Conservation (phyloP, 2,113 vertebrate species). For the Mesembrinibis cayennensis region DNA sequence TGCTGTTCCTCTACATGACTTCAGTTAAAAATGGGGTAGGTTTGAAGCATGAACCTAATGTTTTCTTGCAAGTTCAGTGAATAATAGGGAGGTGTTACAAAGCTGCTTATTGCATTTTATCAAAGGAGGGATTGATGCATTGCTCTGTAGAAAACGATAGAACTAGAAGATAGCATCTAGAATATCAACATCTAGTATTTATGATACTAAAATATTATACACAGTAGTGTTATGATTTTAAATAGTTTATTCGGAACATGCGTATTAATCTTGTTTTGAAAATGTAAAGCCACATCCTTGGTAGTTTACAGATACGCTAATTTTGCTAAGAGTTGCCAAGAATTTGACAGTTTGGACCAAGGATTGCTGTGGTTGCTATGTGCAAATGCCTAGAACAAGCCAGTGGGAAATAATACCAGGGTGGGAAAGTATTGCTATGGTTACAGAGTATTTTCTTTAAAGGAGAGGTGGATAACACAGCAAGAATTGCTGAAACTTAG, state of each 20-base stretch:
- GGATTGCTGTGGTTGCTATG: constrained; percentile 63
- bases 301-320: constrained; percentile 31
- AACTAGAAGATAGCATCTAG: not conserved
- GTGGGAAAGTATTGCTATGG: constrained; percentile 70
- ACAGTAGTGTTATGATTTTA: not conserved
- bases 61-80: not conserved
- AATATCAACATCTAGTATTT: not conserved
- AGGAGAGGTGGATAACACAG: constrained; percentile 57
- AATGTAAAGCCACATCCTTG: not conserved
- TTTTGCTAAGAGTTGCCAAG: constrained; percentile 48
- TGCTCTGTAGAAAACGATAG: not conserved
- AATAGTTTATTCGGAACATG: not conserved
- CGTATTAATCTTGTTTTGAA: constrained; percentile 8
- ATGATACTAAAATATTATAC: not conserved
- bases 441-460: constrained; percentile 69
- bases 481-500: constrained; percentile 41
- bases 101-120: not conserved
- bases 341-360: constrained; percentile 42
- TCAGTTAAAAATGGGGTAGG: not conserved
- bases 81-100: not conserved
- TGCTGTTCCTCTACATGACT: not conserved
- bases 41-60: not conserved
- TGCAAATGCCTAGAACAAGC: constrained; percentile 63
- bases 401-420: constrained; percentile 67
- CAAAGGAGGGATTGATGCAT: not conserved